A percentile compares a stretch with the other conserved stretches of the same genome.
Evolutionary conservation across 92 coral and sea anemone genomes (phyloP).

Genomic region (Porites rus): DNA sequence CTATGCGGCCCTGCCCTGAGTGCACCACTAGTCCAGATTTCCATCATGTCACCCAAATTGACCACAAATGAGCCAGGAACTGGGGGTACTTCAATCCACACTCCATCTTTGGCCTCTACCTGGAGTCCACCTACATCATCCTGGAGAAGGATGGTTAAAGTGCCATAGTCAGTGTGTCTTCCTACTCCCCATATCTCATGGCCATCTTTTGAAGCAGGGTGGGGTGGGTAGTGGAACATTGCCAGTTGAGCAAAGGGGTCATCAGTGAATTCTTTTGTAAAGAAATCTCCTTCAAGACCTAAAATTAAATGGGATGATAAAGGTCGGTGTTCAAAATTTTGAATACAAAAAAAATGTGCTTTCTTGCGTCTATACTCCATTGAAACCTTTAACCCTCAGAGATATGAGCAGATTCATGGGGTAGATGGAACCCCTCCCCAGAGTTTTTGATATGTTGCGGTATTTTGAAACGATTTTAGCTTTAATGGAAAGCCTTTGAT

Average conservation of each 20-base stretch:
- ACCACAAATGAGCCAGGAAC: constrained; percentile 76
- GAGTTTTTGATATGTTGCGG: too few relatives aligned
- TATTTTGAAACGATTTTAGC: too few relatives aligned
- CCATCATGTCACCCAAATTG: constrained; percentile 86
- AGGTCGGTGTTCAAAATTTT: too few relatives aligned
- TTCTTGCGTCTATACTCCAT: too few relatives aligned
- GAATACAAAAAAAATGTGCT: too few relatives aligned
- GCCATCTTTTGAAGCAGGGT: constrained; percentile 9
- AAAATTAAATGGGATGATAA: background rate
- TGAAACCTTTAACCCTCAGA: too few relatives aligned
- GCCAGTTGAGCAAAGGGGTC: constrained; percentile 73
- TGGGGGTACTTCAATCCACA: constrained; percentile 82
- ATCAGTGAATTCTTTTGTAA: constrained; percentile 49
- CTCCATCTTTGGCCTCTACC: constrained; percentile 61
- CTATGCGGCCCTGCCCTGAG: constrained; percentile 73
- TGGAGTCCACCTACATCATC: constrained; percentile 87
- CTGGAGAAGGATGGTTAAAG: constrained; percentile 76
- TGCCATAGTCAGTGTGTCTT: constrained; percentile 89
- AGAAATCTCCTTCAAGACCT: constrained; percentile 73
- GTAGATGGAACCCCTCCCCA: too few relatives aligned
- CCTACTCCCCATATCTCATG: constrained; percentile 68
- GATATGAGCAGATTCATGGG: too few relatives aligned
- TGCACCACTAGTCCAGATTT: constrained; percentile 85
- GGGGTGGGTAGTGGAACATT: constrained; percentile 83
- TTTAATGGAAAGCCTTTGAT: too few relatives aligned